Evolutionary conservation across 1,140 invertebrate species (phyloP).

Genomic region (Sipha flava): DNA sequence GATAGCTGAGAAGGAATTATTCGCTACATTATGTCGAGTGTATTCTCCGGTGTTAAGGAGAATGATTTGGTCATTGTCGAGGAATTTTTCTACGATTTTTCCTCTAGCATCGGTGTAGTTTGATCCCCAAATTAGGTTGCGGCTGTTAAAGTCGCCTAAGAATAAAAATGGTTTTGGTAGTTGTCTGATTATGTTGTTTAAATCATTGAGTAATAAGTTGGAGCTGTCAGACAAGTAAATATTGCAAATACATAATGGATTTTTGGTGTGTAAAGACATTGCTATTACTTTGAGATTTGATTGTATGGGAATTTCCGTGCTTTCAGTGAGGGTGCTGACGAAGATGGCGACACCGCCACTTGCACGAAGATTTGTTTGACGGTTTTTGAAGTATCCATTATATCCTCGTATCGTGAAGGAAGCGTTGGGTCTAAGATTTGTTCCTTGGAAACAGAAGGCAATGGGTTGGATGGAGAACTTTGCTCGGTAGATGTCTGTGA

Average conservation of each 20-base stretch:
- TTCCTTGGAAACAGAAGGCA: not conserved
- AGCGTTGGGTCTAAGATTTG: not conserved
- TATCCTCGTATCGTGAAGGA: not conserved
- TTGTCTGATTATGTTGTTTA: not conserved
- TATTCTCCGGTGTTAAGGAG: not conserved
- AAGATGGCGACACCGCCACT: not conserved
- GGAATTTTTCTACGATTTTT: not conserved
- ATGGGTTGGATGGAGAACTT: not conserved
- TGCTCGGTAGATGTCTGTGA: not conserved
- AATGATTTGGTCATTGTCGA: not conserved
- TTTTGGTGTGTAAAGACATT: not conserved
- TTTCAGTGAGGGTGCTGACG: not conserved
- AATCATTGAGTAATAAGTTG: not conserved
- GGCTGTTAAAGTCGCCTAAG: not conserved
- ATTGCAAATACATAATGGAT: not conserved
- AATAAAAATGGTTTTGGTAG: not conserved
- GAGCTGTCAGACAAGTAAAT: not conserved
- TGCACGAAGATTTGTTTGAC: not conserved
- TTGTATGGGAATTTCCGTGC: not conserved
- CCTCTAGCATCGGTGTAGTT: not conserved
- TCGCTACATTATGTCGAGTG: not conserved
- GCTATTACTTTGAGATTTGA: not conserved
- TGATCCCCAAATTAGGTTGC: not conserved
- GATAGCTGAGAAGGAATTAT: not conserved
- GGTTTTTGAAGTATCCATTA: not conserved